These are phyloP conservation scores for Pangasius larnaudii DNA, from an alignment of 2,797 vertebrate species.

Conservation along the genomic window DNA sequence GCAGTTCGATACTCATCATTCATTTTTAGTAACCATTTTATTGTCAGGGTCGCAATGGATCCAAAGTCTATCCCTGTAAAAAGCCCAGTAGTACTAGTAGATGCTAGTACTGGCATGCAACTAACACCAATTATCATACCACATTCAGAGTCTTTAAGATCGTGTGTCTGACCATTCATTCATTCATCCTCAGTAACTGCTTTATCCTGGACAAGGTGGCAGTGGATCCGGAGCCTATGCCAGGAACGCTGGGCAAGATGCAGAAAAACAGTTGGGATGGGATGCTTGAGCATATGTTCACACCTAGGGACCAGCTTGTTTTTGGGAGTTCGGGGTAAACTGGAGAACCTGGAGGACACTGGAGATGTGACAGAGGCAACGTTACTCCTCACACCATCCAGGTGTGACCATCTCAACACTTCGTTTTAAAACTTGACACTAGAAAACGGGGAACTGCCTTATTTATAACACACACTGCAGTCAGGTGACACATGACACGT, in stretches of 20 bases:
- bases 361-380: not conserved
- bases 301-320: not conserved
- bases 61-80: not conserved
- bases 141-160: not conserved
- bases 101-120: not conserved
- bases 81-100: not conserved
- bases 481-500: not conserved
- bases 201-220: not conserved
- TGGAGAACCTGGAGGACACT: not conserved
- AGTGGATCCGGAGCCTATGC: not conserved
- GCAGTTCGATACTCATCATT: not conserved
- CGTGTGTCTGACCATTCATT: not conserved
- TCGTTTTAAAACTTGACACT: not conserved
- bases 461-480: not conserved
- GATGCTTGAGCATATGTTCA: not conserved
- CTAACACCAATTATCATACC: not conserved
- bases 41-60: not conserved
- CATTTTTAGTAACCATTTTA: not conserved
- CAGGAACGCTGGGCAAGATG: not conserved
- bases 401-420: not conserved
- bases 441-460: not conserved
- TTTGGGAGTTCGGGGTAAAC: too few species aligned
- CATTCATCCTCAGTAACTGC: not conserved
- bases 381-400: not conserved
- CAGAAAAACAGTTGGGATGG: not conserved